Base-by-base conservation (phyloP, 2,113 vertebrate species). In the Sinocyclocheilus rhinocerous region DNA sequence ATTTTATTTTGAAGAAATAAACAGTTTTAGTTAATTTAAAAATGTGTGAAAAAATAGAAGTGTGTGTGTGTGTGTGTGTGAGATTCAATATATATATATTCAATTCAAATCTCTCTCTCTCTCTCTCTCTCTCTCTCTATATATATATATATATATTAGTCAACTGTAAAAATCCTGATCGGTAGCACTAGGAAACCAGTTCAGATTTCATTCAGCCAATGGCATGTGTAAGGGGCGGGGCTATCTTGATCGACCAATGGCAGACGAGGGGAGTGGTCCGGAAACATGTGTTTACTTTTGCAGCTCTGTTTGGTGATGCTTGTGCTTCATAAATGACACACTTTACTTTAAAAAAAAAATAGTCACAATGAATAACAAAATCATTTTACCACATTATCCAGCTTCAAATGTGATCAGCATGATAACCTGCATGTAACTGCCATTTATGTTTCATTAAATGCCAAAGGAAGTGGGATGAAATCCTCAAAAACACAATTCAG, bases 401-500 rank as follows among this genome's bases (percentile, higher is more conserved):
- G n/a, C n/a, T 15, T 26, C 11, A 29, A 2, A 16, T 29, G n/a
- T 42, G 22, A 5, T 61, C 50, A 65, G 6, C 72, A 8, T 61
- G 26, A 70, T 70, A 45, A 16, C 63, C 72, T 77, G 48, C 45
- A 76, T 36, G n/a, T 36, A 57, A 57, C 5, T 78, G 61, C 33
- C 39, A 59, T 85, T 63, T 52, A 55, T 24, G 26, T 18, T 45
- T 59, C 77, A 76, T 85, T 73, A 81, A 73, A 70, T 13, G 63
- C 48, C 22, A 75, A n/a, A 65, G 29, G 16, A 86, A 83, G 61
- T 65, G 50, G 29, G n/a, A 42, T 59, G 55, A 20, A 76, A 65
- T 26, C 4, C 29, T 52, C 80, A 86, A 65, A 42, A 83, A 83
- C 0, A 48, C 24, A 22, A 6, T 24, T 15, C 6, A 73, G 39